Evolutionary conservation across 1,140 invertebrate species (phyloP).

Genomic region (Uloborus diversus): DNA sequence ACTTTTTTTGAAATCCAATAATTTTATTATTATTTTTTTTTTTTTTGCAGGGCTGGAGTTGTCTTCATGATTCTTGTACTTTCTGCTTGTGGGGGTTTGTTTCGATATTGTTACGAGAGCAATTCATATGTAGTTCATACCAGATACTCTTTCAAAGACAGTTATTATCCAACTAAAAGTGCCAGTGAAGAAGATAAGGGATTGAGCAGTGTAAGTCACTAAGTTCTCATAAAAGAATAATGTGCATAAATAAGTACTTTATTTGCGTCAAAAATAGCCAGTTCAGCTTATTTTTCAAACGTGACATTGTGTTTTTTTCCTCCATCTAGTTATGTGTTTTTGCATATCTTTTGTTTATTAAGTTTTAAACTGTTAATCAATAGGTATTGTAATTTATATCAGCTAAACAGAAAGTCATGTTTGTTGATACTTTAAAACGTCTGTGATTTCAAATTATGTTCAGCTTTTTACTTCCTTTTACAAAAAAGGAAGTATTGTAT

Average conservation of each 20-base stretch:
- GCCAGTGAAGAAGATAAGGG: conserved; percentile 32
- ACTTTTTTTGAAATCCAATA: neutral
- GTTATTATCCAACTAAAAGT: conserved; percentile 20
- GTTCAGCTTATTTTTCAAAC: too few relatives aligned
- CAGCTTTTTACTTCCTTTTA: too few relatives aligned
- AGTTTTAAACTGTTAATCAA: too few relatives aligned
- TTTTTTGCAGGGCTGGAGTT: conserved; percentile 46
- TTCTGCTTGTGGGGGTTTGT: conserved; percentile 50
- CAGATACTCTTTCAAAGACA: neutral
- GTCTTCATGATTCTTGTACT: conserved; percentile 42
- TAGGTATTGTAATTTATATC: too few relatives aligned
- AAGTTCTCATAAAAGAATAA: neutral
- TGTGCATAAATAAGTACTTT: neutral
- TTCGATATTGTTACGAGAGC: conserved; percentile 52
- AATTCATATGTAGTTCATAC: conserved; percentile 46
- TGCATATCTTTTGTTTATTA: too few relatives aligned
- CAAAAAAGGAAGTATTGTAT: too few relatives aligned
- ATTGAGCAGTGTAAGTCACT: conserved; percentile 11
- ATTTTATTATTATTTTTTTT: neutral
- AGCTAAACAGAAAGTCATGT: too few relatives aligned
- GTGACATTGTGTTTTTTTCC: neutral
- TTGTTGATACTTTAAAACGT: too few relatives aligned
- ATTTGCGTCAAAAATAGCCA: too few relatives aligned
- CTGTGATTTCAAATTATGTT: too few relatives aligned
- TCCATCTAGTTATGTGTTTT: too few relatives aligned